These are phyloP conservation scores for Hippoglossus hippoglossus DNA, from an alignment of 2,797 vertebrate genomes.

Conservation along the genomic window DNA sequence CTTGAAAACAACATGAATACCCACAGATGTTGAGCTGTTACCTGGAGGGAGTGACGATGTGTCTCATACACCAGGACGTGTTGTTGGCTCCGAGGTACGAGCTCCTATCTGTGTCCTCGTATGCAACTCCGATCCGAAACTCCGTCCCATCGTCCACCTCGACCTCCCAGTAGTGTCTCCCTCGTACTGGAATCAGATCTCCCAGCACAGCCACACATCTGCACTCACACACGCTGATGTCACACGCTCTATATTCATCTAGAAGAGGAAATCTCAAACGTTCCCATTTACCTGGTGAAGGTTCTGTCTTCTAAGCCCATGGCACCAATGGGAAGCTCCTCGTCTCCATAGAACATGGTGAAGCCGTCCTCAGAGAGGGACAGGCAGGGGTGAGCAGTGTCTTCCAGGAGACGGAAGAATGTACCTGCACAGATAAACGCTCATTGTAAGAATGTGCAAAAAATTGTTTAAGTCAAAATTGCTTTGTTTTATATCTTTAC, in stretches of 20 bases:
- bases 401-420: slow-evolving; percentile 89
- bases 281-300: slow-evolving; percentile 86
- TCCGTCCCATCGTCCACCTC: slow-evolving; percentile 87
- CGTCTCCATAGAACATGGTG: slow-evolving; percentile 87
- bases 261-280: background rate
- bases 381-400: slow-evolving; percentile 91
- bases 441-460: no score
- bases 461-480: no score
- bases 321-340: slow-evolving; percentile 84
- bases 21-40: slow-evolving; percentile 61
- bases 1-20: no score
- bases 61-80: slow-evolving; percentile 94
- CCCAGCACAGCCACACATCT: slow-evolving; percentile 93
- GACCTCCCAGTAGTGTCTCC: slow-evolving; percentile 94
- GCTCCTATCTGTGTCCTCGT: slow-evolving; percentile 88
- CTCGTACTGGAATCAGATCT: slow-evolving; percentile 88
- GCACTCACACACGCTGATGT: slow-evolving; percentile 8
- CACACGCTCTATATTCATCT: background rate
- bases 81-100: slow-evolving; percentile 88
- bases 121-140: slow-evolving; percentile 90
- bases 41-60: slow-evolving; percentile 89
- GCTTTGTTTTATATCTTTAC: no score
- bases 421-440: slow-evolving; percentile 83
- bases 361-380: slow-evolving; percentile 91
- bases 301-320: slow-evolving; percentile 82